A percentile compares a stretch with the other conserved stretches of the same genome.
Evolutionary conservation across 2,888 invertebrate species (phyloP).

Genomic region (Lepidonotus clava): DNA sequence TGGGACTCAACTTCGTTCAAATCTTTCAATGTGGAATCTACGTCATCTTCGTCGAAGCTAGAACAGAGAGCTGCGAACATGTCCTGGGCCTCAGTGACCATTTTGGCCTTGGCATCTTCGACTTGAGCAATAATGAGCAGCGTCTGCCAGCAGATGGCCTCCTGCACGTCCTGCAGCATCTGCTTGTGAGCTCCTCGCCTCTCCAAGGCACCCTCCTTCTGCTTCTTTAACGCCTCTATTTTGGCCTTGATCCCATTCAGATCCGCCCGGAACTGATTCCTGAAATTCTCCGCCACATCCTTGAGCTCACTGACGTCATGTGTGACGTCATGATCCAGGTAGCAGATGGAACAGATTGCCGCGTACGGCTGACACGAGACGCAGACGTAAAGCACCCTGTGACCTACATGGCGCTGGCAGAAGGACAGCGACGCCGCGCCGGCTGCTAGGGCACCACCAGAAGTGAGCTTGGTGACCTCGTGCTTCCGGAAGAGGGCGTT

Average conservation of each 20-base stretch:
- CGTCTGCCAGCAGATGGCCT: constrained; percentile 10
- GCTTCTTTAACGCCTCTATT: not conserved
- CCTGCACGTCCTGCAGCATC: not conserved
- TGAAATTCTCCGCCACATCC: not conserved
- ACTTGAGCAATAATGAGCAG: not conserved
- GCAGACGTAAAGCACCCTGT: not conserved
- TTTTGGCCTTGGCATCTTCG: not conserved
- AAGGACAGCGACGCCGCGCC: not conserved
- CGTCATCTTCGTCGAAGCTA: not conserved
- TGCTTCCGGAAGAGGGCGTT: not conserved
- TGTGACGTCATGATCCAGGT: not conserved
- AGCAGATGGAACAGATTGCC: not conserved
- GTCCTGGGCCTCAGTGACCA: not conserved
- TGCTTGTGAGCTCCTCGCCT: not conserved
- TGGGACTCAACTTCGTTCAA: not conserved
- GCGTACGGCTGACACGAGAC: not conserved
- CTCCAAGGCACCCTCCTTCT: not conserved
- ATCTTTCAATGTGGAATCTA: not conserved
- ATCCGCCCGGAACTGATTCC: not conserved
- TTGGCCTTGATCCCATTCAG: not conserved
- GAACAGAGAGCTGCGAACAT: not conserved
- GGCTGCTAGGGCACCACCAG: not conserved
- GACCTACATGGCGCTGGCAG: not conserved
- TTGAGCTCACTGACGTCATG: not conserved
- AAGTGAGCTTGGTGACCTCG: not conserved